Base-by-base conservation (phyloP, 1,140 invertebrate genomes). In the Micrasema minimum region DNA sequence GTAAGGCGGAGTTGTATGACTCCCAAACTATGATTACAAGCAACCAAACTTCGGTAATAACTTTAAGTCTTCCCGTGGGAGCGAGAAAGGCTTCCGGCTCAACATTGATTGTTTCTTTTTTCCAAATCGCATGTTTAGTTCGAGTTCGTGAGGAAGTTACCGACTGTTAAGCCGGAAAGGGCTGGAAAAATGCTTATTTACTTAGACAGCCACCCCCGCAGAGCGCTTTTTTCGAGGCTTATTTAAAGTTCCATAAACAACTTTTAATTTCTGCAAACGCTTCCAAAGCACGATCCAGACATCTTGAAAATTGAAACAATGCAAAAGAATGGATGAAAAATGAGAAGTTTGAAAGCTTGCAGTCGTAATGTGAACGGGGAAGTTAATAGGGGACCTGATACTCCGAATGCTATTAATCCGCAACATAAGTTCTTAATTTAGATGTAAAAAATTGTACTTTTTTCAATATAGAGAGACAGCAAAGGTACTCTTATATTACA, bases 71-170 rank as follows among this genome's bases (percentile, higher is more conserved):
- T 75, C 73, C 73, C 61, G 16, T 55, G 26, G 66, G 53, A 75
- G 73, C 70, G 73, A 75, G 73, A 75, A 72, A 69, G 45, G 69
- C 71, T 75, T 72, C 73, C 73, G 66, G 66, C 46, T 46, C 65
- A 50, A 69, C 69, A 71, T 67, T 68, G 65, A 71, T 74, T 74
- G 67, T 74, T 71, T 62, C 22, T 62, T 62, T 69, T 70, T 72
- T 66, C 67, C 59, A 72, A 72, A 75, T 75, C 73, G 73, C 73
- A 75, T 75, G 73, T 72, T 69, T 37, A 72, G 70, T 71, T 69
- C 31, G 57, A 64, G 69, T 75, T 74, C 72, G 72, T 74, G 72
- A 71, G 68, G 55, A 69, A 70, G 70, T 62, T 61, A 66, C 50
- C 69, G 62, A 53, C 45, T 69, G 69, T 66, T 71, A 59, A 61